phyloP scores from a whole-genome alignment of 2,888 invertebrate genomes.

The Odontomyia ornata region DNA sequence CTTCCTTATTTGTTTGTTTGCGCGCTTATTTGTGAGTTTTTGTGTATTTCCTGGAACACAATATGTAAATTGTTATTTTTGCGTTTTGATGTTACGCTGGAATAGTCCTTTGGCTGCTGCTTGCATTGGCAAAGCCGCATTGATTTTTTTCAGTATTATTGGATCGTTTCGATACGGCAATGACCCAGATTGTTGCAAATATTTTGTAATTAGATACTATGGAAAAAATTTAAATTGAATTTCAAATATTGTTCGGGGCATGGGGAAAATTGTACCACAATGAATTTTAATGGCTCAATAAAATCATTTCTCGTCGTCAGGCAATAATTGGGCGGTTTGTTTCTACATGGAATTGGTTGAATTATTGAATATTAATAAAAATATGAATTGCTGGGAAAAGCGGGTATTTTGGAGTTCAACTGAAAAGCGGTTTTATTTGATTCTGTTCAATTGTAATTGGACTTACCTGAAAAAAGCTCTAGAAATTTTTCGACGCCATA shows the following conservation, averaged over 20 bases:
- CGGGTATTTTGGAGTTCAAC: too few relatives aligned
- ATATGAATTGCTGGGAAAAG: too few relatives aligned
- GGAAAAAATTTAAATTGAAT: not conserved
- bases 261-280: too few relatives aligned
- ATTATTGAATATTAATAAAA: too few relatives aligned
- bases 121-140: not conserved
- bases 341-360: too few relatives aligned
- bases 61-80: not conserved
- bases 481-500: constrained; percentile 99
- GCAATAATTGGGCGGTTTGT: too few relatives aligned
- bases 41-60: not conserved
- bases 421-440: too few relatives aligned
- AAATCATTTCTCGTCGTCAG: too few relatives aligned
- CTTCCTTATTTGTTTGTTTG: not conserved
- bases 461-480: constrained; percentile 92
- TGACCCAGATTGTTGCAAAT: not conserved
- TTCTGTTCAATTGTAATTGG: not conserved
- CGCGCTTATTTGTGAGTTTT: too few relatives aligned
- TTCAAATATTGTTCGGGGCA: too few relatives aligned
- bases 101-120: not conserved
- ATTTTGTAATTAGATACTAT: not conserved
- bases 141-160: not conserved
- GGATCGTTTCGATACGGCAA: not conserved
- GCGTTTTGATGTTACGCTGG: not conserved
- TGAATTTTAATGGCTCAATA: too few relatives aligned